Percentiles rank a stretch among this genome's conserved stretches.
phyloP scores from a whole-genome alignment of 2,113 vertebrate species.

The Ivindomyrus marchei region DNA sequence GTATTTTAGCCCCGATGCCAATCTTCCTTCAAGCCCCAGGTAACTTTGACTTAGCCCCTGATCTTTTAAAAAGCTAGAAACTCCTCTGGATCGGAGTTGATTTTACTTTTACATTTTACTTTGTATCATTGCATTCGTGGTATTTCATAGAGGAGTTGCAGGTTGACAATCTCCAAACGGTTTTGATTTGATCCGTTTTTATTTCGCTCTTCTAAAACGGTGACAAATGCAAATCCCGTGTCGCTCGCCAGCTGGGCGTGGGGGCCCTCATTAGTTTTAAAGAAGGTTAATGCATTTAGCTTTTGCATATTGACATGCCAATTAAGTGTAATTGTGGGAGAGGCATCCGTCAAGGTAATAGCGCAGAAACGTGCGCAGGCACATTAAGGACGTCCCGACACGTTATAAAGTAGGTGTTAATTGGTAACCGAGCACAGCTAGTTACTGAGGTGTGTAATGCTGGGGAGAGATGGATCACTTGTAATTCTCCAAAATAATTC shows the following conservation, averaged over 20 bases:
- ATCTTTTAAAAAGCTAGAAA: background rate
- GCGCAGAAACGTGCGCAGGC: constrained; percentile 92
- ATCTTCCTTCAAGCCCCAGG: background rate
- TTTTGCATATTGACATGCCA: constrained; percentile 99
- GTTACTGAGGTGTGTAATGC: constrained; percentile 91
- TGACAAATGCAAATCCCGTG: constrained; percentile 94
- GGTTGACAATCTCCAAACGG: background rate
- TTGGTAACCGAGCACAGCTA: constrained; percentile 86
- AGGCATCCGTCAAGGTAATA: constrained; percentile 99
- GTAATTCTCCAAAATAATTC: constrained; percentile 83
- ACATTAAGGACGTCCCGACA: constrained; percentile 86
- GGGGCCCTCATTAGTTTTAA: constrained; percentile 95
- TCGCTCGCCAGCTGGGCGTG: constrained; percentile 91
- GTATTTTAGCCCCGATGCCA: background rate
- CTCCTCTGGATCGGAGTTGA: background rate
- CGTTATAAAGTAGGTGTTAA: constrained; percentile 94
- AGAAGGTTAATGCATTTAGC: constrained; percentile 99
- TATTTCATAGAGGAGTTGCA: background rate
- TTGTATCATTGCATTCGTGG: background rate
- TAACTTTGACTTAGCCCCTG: background rate
- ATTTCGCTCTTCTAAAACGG: constrained; percentile 54
- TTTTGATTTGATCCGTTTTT: background rate
- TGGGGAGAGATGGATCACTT: constrained; percentile 82
- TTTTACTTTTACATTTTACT: background rate
- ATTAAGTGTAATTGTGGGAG: constrained; percentile 94